Evolutionary conservation across 2,888 invertebrate genomes (phyloP).

Genomic region (Gandaritis pyraliata): DNA sequence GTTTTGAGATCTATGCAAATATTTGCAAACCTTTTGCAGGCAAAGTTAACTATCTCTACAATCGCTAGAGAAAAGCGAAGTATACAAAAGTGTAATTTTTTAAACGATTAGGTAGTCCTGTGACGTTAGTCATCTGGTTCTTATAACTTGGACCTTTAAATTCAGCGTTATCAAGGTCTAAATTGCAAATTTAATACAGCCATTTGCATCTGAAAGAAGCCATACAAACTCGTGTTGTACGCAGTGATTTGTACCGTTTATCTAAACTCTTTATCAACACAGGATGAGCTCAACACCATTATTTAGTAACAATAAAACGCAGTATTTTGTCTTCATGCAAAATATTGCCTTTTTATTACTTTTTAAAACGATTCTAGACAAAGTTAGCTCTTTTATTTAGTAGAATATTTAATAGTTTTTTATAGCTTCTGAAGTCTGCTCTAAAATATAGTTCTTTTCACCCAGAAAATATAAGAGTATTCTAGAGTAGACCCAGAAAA

Average conservation of each 20-base stretch:
- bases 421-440: background rate
- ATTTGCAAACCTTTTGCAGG: too few relatives aligned
- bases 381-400: constrained; percentile 33
- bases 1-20: too few relatives aligned
- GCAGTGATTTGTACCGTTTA: constrained; percentile 79
- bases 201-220: constrained; percentile 82
- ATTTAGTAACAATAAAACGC: constrained; percentile 48
- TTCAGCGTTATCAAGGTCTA: constrained; percentile 71
- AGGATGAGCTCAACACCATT: constrained; percentile 61
- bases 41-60: too few relatives aligned
- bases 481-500: background rate
- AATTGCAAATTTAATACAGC: constrained; percentile 83
- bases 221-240: constrained; percentile 70
- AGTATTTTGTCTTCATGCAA: constrained; percentile 49
- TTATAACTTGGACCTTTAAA: constrained; percentile 48
- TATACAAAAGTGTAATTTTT: too few relatives aligned
- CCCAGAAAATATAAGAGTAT: too few relatives aligned
- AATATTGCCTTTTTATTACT: constrained; percentile 46
- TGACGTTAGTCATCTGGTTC: too few relatives aligned
- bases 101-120: too few relatives aligned
- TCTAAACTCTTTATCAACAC: constrained; percentile 78
- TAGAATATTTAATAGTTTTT: constrained; percentile 12
- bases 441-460: background rate
- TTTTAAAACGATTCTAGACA: constrained; percentile 34
- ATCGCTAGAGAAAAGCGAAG: too few relatives aligned